phyloP scores from a whole-genome alignment of 2,888 invertebrate species.

The Agrotis exclamationis region DNA sequence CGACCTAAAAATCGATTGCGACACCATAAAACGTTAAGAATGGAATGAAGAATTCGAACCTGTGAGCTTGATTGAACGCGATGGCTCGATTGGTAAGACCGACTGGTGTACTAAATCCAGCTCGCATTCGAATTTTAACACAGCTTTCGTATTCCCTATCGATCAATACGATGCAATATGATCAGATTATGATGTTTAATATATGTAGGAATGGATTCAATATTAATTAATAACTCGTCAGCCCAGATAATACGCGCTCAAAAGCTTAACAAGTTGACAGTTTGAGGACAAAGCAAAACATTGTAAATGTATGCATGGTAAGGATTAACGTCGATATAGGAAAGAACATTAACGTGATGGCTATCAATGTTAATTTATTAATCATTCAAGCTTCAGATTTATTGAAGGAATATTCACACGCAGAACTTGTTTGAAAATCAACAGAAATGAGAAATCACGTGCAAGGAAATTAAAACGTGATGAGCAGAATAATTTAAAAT shows the following conservation, averaged over 20 bases:
- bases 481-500: neutral
- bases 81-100: no score
- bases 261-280: slow-evolving; percentile 54
- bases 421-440: neutral
- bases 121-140: neutral
- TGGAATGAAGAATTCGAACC: no score
- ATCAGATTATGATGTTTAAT: slow-evolving; percentile 40
- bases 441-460: neutral
- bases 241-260: slow-evolving; percentile 49
- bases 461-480: neutral
- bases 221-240: slow-evolving; percentile 58
- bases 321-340: slow-evolving; percentile 18
- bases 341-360: slow-evolving; percentile 11
- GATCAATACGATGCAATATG: neutral
- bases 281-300: slow-evolving; percentile 48
- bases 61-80: no score
- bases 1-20: no score
- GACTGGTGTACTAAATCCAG: no score
- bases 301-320: slow-evolving; percentile 21
- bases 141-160: neutral
- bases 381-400: slow-evolving; percentile 9
- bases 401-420: slow-evolving; percentile 7
- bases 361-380: slow-evolving; percentile 19
- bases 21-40: no score
- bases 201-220: slow-evolving; percentile 39